phyloP scores from a whole-genome alignment of 2,113 vertebrate species.

The Hymenochirus boettgeri region DNA sequence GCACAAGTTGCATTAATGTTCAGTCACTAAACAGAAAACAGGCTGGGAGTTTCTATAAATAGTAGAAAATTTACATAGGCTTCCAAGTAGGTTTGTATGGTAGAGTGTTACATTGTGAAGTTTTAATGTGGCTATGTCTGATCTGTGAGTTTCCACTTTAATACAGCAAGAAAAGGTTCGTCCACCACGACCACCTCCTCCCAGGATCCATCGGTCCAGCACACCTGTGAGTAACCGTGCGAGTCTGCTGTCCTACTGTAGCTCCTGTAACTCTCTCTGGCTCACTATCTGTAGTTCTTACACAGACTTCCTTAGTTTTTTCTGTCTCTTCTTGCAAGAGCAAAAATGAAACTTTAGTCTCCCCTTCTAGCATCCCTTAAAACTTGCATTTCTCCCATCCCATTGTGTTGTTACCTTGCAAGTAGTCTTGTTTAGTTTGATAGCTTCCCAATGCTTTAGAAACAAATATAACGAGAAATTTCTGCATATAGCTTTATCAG shows the following conservation, averaged over 20 bases:
- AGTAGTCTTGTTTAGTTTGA: too few relatives aligned
- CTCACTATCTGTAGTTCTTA: conserved; percentile 50
- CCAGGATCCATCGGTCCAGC: conserved; percentile 70
- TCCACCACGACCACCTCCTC: conserved; percentile 69
- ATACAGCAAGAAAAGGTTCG: conserved; percentile 68
- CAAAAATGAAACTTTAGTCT: conserved; percentile 45
- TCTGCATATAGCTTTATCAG: too few relatives aligned
- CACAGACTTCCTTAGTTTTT: conserved; percentile 60
- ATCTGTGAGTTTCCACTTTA: conserved; percentile 69
- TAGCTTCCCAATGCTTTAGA: too few relatives aligned
- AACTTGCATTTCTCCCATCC: conserved; percentile 49
- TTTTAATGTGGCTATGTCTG: conserved; percentile 48
- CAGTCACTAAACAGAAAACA: too few relatives aligned
- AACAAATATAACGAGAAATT: too few relatives aligned
- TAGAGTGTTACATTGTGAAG: too few relatives aligned
- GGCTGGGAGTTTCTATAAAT: too few relatives aligned
- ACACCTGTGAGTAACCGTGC: conserved; percentile 79
- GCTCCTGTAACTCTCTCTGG: conserved; percentile 64
- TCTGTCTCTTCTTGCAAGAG: conserved; percentile 49
- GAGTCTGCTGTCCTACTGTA: conserved; percentile 47
- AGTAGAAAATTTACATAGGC: too few relatives aligned
- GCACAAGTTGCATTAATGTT: too few relatives aligned
- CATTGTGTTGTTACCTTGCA: conserved; percentile 14
- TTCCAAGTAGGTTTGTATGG: too few relatives aligned
- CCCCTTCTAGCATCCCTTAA: conserved; percentile 51